phyloP scores from a whole-genome alignment of 2,888 invertebrate genomes.

The Pyrgus malvae region DNA sequence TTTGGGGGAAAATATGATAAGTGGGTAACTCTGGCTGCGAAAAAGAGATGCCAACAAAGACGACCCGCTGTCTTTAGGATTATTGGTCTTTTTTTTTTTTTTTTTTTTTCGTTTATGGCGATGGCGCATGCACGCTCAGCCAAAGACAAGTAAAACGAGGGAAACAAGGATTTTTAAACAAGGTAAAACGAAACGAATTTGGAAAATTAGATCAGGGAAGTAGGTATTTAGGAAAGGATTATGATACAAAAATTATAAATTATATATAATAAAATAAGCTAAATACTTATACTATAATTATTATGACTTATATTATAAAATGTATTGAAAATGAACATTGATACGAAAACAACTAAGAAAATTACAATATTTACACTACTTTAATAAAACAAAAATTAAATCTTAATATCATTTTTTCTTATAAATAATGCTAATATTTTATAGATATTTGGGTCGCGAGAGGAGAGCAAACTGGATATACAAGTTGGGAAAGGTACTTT shows the following conservation, averaged over 20 bases:
- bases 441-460: background rate
- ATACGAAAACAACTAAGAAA: too few species aligned
- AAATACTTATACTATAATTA: background rate
- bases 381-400: too few species aligned
- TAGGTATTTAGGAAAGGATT: background rate
- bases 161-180: background rate
- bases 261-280: background rate
- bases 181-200: background rate
- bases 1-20: too few species aligned
- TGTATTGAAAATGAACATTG: too few species aligned
- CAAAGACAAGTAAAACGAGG: background rate
- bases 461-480: background rate
- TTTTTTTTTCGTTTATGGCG: too few species aligned
- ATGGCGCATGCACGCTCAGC: background rate
- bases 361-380: too few species aligned
- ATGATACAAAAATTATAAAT: background rate
- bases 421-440: background rate
- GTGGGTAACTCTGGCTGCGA: too few species aligned
- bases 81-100: background rate
- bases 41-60: too few species aligned
- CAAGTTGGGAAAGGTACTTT: background rate
- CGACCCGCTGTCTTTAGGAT: too few species aligned
- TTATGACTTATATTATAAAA: too few species aligned
- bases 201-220: background rate
- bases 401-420: background rate